phyloP scores from a whole-genome alignment of 2,797 vertebrate species.

The Orientallactaga sibirica region DNA sequence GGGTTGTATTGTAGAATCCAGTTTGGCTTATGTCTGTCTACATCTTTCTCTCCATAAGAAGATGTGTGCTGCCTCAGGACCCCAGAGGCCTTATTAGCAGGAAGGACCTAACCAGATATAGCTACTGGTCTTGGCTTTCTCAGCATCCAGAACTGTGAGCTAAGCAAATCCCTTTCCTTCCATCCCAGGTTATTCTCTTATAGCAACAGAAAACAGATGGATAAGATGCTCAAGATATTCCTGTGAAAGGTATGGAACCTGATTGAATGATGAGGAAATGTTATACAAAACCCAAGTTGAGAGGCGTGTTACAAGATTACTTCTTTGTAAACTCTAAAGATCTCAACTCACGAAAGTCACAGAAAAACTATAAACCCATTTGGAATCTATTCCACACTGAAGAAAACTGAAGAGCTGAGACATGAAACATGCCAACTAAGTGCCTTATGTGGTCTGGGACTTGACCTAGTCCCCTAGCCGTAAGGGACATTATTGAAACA shows the following conservation, averaged over 20 bases:
- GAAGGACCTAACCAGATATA: not conserved
- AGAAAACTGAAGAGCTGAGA: conserved; percentile 8
- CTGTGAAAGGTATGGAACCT: not conserved
- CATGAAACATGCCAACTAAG: not conserved
- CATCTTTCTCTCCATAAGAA: not conserved
- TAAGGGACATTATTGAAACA: not conserved
- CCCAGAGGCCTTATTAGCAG: not conserved
- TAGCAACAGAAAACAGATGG: not conserved
- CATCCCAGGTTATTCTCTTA: not conserved
- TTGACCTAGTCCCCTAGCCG: not conserved
- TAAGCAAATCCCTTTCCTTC: not conserved
- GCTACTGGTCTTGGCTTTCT: not conserved
- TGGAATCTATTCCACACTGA: not conserved
- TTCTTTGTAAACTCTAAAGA: not conserved
- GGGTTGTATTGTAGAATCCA: not conserved
- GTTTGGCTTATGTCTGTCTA: not conserved
- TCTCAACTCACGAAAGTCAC: not conserved
- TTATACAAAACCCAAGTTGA: not conserved
- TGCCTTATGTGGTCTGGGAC: not conserved
- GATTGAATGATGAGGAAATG: conserved; percentile 4
- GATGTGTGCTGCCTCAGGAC: not conserved
- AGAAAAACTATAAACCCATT: not conserved
- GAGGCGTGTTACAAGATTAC: not conserved
- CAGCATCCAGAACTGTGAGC: not conserved
- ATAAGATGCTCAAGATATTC: not conserved